Evolutionary conservation across 2,113 vertebrate genomes (phyloP).

Genomic region (Callionymus lyra): DNA sequence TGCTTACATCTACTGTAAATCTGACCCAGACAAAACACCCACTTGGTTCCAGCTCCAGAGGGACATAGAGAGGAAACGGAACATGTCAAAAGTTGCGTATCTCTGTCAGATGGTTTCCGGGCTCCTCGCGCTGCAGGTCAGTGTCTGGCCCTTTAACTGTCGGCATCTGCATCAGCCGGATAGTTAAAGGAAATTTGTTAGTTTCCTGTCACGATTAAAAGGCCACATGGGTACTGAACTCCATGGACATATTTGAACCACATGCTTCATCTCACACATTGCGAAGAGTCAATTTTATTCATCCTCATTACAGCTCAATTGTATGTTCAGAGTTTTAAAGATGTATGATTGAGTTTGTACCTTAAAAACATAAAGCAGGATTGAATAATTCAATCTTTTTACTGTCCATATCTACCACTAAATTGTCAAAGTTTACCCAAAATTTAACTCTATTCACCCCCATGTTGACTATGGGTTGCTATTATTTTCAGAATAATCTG

Average conservation of each 20-base stretch:
- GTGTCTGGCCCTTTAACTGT: slow-evolving; percentile 19
- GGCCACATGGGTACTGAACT: too few relatives aligned
- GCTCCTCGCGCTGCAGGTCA: slow-evolving; percentile 26
- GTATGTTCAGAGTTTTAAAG: too few relatives aligned
- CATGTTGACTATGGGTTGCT: too few relatives aligned
- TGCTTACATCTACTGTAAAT: slow-evolving; percentile 41
- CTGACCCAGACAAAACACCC: slow-evolving; percentile 36
- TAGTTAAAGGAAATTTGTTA: slow-evolving; percentile 13
- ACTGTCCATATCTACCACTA: too few relatives aligned
- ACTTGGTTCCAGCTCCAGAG: slow-evolving; percentile 15
- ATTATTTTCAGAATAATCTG: too few relatives aligned
- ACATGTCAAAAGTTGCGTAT: slow-evolving; percentile 25
- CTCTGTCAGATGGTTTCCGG: slow-evolving; percentile 25
- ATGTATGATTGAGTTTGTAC: too few relatives aligned
- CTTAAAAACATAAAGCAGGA: too few relatives aligned
- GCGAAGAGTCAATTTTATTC: too few relatives aligned
- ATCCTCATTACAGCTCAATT: too few relatives aligned
- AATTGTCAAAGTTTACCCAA: too few relatives aligned
- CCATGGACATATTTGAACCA: slow-evolving; percentile 7
- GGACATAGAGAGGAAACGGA: slow-evolving; percentile 25
- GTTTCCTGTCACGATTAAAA: slow-evolving; percentile 16
- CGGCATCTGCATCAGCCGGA: slow-evolving; percentile 20
- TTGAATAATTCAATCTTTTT: too few relatives aligned
- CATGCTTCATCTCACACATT: not conserved
- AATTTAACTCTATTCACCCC: too few relatives aligned